Base-by-base conservation (phyloP, 2,888 invertebrate species). In the Chrysina gloriosa region DNA sequence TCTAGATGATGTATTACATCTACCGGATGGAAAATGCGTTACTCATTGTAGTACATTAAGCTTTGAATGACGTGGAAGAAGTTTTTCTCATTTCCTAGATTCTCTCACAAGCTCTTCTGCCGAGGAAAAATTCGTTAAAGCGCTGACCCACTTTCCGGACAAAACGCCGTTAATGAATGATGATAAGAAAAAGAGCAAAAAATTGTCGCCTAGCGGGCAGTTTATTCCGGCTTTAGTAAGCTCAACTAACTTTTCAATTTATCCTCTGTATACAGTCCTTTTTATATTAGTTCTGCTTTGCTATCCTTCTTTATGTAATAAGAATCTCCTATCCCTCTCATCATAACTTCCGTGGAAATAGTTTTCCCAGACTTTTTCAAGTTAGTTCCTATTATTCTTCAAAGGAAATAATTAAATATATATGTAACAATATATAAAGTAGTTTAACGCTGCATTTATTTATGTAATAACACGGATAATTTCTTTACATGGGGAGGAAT, bases 221-320 rank as follows among this genome's bases (percentile, higher is more conserved):
- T 58, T 58, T 58, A 58, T 25, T 58, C 23, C 23, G 14, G 25
- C 6, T 58, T 25, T 58, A 58, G 58, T 11, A 58, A 39, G 58
- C 36, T 58, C 36, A 39, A 58, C 58, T 58, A 58, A 58, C 58
- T 58, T 58, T 58, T 58, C 58, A 58, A 58, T 58, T 58, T 58
- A 58, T 58, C 14, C 39, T 11, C 39, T 11, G 39, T 25, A 58
- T 39, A 58, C 25, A 39, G 5, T 58, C 39, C 25, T 58, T 39
- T 27, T 58, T 58, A 58, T 58, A 58, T 58, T 39, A 58, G 14
- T 58, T 58, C 11, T 39, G 11, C 27, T 5, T 23, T 39, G 9
- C 7, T 23, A 25, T 36, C 3, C 21, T 25, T 58, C 23, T 39
- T 58, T n/a, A 58, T 5, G 14, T 50, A 58, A 39, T 14, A 50